Conservation (phyloP, 2,113 vertebrate species). For the Anguilla rostrata region DNA sequence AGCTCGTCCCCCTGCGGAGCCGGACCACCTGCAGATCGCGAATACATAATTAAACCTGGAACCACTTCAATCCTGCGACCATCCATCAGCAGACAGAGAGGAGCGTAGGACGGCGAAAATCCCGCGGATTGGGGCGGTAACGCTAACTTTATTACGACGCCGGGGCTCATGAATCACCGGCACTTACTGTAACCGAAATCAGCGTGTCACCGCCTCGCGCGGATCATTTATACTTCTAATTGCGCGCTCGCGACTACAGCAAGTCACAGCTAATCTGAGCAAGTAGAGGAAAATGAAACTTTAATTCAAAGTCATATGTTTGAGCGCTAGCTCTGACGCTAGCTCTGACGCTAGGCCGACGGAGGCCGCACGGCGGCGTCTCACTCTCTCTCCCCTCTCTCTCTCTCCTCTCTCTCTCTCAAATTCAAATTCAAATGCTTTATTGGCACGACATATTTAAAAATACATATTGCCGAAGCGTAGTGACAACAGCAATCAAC, state of each 20-base stretch:
- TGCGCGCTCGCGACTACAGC: background rate
- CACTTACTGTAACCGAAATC: slow-evolving; percentile 7
- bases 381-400: slow-evolving; percentile 1
- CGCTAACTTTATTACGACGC: slow-evolving; percentile 18
- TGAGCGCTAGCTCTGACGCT: background rate
- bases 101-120: slow-evolving; percentile 11
- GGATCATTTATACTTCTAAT: slow-evolving; percentile 13
- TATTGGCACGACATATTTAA: no score
- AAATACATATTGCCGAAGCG: no score
- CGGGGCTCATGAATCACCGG: slow-evolving; percentile 13
- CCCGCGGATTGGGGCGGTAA: background rate
- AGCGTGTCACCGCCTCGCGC: background rate
- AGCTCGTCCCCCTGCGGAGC: background rate
- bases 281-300: background rate
- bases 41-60: slow-evolving; percentile 26
- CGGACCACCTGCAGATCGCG: slow-evolving; percentile 10
- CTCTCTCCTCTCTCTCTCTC: no score
- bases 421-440: no score
- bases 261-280: background rate
- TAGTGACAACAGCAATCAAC: no score
- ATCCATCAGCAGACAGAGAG: slow-evolving; percentile 21
- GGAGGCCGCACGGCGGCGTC: background rate
- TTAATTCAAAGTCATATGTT: slow-evolving; percentile 17
- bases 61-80: slow-evolving; percentile 5
- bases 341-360: no score